Evolutionary conservation across 2,113 vertebrate species (phyloP).

Genomic region (Taxidea taxus): DNA sequence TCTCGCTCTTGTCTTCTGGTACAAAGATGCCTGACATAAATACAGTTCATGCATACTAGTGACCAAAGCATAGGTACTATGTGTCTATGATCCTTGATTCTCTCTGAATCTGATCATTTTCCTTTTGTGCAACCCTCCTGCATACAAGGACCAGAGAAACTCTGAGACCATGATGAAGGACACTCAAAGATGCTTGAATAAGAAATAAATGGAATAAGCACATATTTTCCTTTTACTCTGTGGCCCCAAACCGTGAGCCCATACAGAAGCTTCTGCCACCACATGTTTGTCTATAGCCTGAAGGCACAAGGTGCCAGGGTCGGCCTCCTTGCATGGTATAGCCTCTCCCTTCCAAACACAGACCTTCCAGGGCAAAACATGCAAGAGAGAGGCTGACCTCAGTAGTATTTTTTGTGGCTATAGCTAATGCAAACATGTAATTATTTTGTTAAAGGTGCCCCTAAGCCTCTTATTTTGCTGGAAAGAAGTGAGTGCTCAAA

Average conservation of each 20-base stretch:
- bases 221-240: not conserved
- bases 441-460: constrained; percentile 38
- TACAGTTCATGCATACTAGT: not conserved
- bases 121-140: not conserved
- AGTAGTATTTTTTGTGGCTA: not conserved
- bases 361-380: not conserved
- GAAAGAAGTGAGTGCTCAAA: constrained; percentile 8
- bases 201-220: not conserved
- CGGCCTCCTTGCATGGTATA: rapidly evolving
- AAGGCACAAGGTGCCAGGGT: not conserved
- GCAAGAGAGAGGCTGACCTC: not conserved
- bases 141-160: not conserved
- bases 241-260: not conserved
- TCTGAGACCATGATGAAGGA: not conserved
- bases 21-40: not conserved
- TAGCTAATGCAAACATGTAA: not conserved
- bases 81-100: not conserved
- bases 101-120: not conserved
- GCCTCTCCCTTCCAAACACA: not conserved
- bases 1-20: not conserved
- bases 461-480: constrained; percentile 8
- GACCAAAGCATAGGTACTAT: not conserved
- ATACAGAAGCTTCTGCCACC: not conserved
- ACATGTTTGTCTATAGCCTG: not conserved
- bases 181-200: not conserved